phyloP scores from a whole-genome alignment of 2,113 vertebrate species.

The Oreochromis tanganicae region DNA sequence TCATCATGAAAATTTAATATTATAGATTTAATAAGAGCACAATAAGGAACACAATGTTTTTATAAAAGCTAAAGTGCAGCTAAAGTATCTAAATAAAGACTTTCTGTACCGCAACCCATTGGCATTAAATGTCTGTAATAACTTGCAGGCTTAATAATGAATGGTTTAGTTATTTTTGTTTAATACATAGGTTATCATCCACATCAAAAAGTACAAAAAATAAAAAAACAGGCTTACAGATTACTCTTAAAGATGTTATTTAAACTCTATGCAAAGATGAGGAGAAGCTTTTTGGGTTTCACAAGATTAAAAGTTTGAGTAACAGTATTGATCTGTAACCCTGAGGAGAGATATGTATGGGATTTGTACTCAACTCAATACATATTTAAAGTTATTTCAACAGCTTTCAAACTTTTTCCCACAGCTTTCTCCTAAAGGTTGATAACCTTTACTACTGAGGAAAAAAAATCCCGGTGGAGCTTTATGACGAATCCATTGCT shows the following conservation, averaged over 20 bases:
- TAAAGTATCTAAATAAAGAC: background rate
- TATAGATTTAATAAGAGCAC: background rate
- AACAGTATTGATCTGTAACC: background rate
- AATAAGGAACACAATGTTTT: background rate
- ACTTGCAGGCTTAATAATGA: background rate
- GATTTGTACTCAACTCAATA: background rate
- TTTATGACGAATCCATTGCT: background rate
- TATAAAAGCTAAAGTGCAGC: background rate
- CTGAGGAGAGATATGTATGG: background rate
- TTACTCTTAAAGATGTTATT: background rate
- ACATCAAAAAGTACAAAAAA: background rate
- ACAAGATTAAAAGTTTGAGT: background rate
- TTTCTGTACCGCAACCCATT: background rate
- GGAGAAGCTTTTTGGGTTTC: background rate
- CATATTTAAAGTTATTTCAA: background rate
- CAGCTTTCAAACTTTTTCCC: background rate
- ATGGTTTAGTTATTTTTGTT: background rate
- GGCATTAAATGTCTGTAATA: background rate
- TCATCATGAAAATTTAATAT: background rate
- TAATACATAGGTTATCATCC: background rate
- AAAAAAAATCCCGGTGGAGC: fast-evolving
- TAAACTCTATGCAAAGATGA: background rate
- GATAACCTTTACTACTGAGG: background rate
- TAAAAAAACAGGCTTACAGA: background rate
- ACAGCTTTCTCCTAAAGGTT: background rate